Evolutionary conservation across 1,140 invertebrate species (phyloP).

Genomic region (Harpegnathos saltator): DNA sequence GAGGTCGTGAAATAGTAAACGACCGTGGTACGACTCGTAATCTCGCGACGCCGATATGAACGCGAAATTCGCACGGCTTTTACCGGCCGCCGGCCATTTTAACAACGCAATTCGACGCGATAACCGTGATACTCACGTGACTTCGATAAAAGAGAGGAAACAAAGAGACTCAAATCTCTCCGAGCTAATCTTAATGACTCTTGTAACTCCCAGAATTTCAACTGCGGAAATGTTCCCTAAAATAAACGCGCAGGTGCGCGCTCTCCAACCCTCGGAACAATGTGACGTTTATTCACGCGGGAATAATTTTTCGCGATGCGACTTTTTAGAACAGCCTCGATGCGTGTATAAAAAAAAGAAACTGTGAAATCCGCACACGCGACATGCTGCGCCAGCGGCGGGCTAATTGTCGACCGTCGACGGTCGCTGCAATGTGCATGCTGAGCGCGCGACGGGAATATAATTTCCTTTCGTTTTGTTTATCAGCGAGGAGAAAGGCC

Average conservation of each 20-base stretch:
- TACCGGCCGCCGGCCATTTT: not conserved
- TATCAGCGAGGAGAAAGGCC: slow-evolving; percentile 19
- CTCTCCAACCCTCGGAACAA: too few species aligned
- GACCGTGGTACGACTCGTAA: not conserved
- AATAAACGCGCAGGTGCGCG: not conserved
- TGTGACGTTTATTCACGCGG: not conserved
- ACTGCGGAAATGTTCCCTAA: not conserved
- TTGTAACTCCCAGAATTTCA: not conserved
- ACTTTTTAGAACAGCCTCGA: not conserved
- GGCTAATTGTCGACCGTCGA: slow-evolving; percentile 23
- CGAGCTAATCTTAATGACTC: not conserved
- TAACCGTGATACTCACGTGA: not conserved
- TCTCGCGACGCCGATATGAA: too few species aligned
- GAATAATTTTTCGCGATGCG: not conserved
- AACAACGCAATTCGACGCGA: not conserved
- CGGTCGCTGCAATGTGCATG: not conserved
- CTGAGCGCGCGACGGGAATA: slow-evolving; percentile 27
- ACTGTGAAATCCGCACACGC: not conserved
- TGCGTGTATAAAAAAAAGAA: not conserved
- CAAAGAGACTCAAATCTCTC: not conserved
- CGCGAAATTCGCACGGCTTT: not conserved
- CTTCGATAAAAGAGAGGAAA: too few species aligned
- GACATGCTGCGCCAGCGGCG: not conserved
- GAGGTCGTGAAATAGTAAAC: slow-evolving; percentile 22
- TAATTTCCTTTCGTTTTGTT: slow-evolving; percentile 47